A percentile compares a stretch with the other conserved stretches of the same genome.
These are phyloP conservation scores for Bos taurus DNA, from an alignment of 2,113 vertebrate species.

Conservation along the genomic window DNA sequence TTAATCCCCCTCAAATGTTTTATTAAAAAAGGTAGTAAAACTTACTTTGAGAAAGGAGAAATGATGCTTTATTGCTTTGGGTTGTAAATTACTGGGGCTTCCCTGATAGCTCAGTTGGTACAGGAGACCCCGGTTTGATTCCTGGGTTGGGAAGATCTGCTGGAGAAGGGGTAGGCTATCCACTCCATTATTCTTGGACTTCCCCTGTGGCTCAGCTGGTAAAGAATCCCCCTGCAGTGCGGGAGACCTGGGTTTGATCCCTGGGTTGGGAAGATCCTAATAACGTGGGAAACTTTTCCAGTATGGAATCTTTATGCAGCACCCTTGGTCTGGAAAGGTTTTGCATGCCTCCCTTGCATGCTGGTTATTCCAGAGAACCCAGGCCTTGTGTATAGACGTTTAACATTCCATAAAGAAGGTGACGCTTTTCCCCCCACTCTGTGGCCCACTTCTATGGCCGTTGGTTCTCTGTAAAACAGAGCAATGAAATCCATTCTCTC, in stretches of 20 bases:
- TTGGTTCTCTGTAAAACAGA: background rate
- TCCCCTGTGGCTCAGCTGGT: background rate
- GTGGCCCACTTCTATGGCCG: background rate
- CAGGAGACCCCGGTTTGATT: background rate
- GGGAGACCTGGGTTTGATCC: background rate
- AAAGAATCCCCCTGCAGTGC: background rate
- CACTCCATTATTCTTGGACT: background rate
- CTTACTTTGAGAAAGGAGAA: background rate
- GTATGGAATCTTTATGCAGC: background rate
- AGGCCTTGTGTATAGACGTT: background rate
- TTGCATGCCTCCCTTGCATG: background rate
- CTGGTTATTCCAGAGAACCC: background rate
- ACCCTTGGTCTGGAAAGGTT: background rate
- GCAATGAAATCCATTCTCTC: background rate
- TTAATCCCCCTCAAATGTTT: background rate
- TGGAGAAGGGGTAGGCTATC: background rate
- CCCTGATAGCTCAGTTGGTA: background rate
- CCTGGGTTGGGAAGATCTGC: background rate
- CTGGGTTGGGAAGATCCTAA: background rate
- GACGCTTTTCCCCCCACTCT: no score
- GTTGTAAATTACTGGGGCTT: background rate
- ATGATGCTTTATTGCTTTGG: background rate
- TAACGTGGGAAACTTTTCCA: background rate
- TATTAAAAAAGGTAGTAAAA: background rate
- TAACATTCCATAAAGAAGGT: background rate